phyloP scores from a whole-genome alignment of 2,113 vertebrate species.

The rabbit (Oryctolagus cuniculus) region DNA sequence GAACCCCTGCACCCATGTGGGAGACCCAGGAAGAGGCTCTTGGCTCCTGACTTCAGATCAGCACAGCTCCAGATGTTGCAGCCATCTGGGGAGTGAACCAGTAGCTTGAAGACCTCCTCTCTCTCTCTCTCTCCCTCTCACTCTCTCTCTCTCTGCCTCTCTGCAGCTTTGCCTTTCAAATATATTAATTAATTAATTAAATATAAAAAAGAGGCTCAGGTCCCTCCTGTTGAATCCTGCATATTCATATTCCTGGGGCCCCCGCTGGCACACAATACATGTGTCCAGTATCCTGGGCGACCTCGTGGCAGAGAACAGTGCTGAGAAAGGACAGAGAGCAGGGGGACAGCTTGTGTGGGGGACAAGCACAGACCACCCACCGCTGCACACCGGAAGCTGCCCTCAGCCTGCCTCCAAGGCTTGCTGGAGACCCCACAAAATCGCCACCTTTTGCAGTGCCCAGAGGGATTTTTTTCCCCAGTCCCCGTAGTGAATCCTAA shows the following conservation, averaged over 20 bases:
- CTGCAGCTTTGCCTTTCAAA: no score
- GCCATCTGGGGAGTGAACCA: no score
- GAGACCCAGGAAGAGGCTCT: no score
- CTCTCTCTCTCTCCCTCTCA: no score
- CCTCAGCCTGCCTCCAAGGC: background rate
- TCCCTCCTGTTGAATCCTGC: background rate
- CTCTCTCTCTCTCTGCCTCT: no score
- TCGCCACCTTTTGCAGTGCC: background rate
- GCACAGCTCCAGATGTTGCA: no score
- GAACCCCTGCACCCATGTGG: no score
- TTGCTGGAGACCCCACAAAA: slow-evolving; percentile 24
- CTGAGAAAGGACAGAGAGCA: background rate
- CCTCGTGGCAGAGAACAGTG: background rate
- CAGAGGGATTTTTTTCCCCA: background rate
- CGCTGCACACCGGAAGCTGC: no score
- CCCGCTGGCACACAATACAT: background rate
- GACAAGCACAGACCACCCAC: background rate
- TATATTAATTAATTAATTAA: background rate
- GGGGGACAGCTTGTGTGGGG: background rate
- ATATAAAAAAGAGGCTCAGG: background rate
- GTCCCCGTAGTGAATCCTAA: slow-evolving; percentile 69
- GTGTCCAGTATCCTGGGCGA: background rate
- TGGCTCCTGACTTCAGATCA: no score
- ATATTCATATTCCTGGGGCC: background rate
- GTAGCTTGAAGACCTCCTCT: no score